phyloP scores from a whole-genome alignment of 2,797 vertebrate species.

The Acanthis flammea region DNA sequence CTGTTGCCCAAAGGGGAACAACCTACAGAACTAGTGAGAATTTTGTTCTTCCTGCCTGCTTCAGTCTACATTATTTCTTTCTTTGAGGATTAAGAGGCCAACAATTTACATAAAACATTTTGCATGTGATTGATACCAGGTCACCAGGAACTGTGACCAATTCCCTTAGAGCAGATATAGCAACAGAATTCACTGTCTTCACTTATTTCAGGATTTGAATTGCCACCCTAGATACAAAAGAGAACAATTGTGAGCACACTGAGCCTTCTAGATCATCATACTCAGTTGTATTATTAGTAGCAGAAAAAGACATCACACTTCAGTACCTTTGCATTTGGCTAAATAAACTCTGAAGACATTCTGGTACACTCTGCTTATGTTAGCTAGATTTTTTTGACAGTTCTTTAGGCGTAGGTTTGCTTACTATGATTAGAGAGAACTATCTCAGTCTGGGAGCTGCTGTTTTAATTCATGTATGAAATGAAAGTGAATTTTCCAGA shows the following conservation, averaged over 20 bases:
- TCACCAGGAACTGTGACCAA: neutral
- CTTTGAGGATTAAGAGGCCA: neutral
- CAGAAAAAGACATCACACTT: neutral
- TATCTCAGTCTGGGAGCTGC: neutral
- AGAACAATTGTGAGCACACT: neutral
- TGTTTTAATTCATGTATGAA: constrained; percentile 9
- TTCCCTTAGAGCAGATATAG: neutral
- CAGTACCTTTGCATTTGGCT: neutral
- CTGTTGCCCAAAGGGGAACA: neutral
- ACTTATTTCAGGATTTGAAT: neutral
- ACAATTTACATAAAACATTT: neutral
- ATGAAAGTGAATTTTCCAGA: neutral
- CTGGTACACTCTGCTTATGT: neutral
- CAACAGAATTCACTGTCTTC: neutral
- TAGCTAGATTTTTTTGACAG: constrained; percentile 9
- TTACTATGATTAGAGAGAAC: neutral
- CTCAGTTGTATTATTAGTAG: neutral
- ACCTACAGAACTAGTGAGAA: neutral
- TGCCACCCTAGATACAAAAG: neutral
- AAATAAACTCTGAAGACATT: constrained; percentile 3
- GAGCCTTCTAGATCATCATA: neutral
- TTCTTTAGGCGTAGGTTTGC: constrained; percentile 3
- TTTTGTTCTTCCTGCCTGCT: neutral
- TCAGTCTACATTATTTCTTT: neutral
- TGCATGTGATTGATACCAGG: neutral